phyloP scores from a whole-genome alignment of 2,888 invertebrate genomes.

The Agriopis aurantiaria region DNA sequence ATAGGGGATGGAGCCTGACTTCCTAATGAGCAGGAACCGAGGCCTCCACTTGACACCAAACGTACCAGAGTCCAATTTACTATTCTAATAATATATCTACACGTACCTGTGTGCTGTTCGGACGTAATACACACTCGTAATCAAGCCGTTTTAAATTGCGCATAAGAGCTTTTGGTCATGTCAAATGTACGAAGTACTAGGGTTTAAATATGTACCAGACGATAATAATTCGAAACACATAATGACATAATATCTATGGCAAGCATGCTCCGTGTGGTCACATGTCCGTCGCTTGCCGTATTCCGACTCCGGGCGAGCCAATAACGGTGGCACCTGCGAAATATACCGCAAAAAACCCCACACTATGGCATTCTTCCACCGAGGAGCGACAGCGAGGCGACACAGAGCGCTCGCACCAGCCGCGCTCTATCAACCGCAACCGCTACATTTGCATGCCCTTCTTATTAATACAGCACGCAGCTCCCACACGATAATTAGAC shows the following conservation, averaged over 20 bases:
- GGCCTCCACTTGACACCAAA: background rate
- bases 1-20: conserved; percentile 43
- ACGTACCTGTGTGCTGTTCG: background rate
- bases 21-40: conserved; percentile 37
- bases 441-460: conserved; percentile 66
- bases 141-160: background rate
- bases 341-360: conserved; percentile 55
- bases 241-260: conserved; percentile 36
- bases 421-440: conserved; percentile 40
- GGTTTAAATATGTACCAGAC: background rate
- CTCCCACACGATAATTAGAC: conserved; percentile 74
- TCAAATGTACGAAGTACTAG: background rate
- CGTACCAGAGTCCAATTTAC: background rate
- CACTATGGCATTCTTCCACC: conserved; percentile 54
- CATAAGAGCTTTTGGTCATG: background rate
- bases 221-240: conserved; percentile 12
- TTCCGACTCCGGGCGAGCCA: conserved; percentile 26
- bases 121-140: background rate
- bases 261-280: conserved; percentile 20
- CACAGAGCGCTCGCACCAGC: conserved; percentile 48
- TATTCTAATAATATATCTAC: background rate
- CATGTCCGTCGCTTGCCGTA: conserved; percentile 18
- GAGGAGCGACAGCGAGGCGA: conserved; percentile 48
- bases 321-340: conserved; percentile 55
- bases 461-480: conserved; percentile 66